These are phyloP conservation scores for Clarias batrachus DNA, from an alignment of 2,113 vertebrate genomes.

Conservation along the genomic window DNA sequence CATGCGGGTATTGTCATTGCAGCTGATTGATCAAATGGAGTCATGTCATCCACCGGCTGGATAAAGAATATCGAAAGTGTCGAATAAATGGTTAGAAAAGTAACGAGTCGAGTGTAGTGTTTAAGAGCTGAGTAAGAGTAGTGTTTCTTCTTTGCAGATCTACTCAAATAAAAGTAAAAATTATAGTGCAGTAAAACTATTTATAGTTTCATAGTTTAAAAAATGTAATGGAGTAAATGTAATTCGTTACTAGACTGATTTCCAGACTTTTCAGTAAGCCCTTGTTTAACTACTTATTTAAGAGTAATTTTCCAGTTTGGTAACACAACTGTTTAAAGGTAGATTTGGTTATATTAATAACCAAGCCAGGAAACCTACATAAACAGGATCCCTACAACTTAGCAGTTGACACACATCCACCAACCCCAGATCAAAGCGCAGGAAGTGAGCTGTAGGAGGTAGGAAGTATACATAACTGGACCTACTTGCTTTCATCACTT, in stretches of 20 bases:
- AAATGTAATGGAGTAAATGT: too few species aligned
- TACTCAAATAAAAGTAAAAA: too few species aligned
- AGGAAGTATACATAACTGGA: conserved; percentile 17
- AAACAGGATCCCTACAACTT: conserved; percentile 5
- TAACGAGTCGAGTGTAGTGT: too few species aligned
- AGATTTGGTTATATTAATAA: conserved; percentile 4
- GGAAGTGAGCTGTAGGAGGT: conserved; percentile 14
- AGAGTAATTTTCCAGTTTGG: background rate
- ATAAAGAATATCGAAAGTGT: too few species aligned
- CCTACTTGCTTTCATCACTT: background rate
- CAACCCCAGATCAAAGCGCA: conserved; percentile 1
- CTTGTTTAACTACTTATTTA: background rate
- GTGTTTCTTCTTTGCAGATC: too few species aligned
- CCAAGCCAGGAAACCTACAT: background rate
- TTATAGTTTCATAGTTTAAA: too few species aligned
- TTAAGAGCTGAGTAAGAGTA: too few species aligned
- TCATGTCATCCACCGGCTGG: too few species aligned
- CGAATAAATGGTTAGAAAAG: too few species aligned
- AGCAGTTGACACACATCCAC: background rate
- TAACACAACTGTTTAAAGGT: background rate
- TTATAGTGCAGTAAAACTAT: background rate
- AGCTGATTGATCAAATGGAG: too few species aligned
- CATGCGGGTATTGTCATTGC: too few species aligned
- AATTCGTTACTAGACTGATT: background rate
- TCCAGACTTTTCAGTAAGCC: background rate